These are phyloP conservation scores for Cheiracanthium punctorium DNA, from an alignment of 2,888 invertebrate genomes.

Conservation along the genomic window DNA sequence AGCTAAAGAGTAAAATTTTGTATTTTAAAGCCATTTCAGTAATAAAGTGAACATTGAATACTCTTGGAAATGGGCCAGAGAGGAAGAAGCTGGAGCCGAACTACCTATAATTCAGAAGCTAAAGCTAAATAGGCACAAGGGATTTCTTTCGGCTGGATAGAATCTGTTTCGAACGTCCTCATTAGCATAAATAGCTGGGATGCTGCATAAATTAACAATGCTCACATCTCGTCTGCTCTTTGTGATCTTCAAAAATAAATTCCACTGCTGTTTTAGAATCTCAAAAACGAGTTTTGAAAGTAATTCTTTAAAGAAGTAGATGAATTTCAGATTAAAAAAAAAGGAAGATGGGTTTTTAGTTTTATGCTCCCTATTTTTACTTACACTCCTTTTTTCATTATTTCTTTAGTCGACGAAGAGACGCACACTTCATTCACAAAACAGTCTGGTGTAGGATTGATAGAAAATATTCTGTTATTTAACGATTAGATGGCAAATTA, in stretches of 20 bases:
- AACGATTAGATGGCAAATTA: too few species aligned
- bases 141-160: not conserved
- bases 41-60: not conserved
- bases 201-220: not conserved
- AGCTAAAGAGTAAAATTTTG: not conserved
- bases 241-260: not conserved
- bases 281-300: not conserved
- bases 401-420: too few species aligned
- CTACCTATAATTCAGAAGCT: conserved; percentile 1
- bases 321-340: not conserved
- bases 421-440: too few species aligned
- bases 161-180: not conserved
- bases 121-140: not conserved
- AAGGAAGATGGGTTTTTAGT: not conserved
- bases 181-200: not conserved
- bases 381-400: too few species aligned
- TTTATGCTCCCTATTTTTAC: too few species aligned
- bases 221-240: not conserved
- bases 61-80: not conserved
- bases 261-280: not conserved
- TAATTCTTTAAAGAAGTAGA: conserved; percentile 1
- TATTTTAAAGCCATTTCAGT: not conserved
- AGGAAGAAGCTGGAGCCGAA: not conserved
- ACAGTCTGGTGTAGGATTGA: too few species aligned
- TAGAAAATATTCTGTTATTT: too few species aligned